Evolutionary conservation across 37 sponge, comb jelly and placozoan species (phyloP).

Genomic region (Hormiphora californensis): DNA sequence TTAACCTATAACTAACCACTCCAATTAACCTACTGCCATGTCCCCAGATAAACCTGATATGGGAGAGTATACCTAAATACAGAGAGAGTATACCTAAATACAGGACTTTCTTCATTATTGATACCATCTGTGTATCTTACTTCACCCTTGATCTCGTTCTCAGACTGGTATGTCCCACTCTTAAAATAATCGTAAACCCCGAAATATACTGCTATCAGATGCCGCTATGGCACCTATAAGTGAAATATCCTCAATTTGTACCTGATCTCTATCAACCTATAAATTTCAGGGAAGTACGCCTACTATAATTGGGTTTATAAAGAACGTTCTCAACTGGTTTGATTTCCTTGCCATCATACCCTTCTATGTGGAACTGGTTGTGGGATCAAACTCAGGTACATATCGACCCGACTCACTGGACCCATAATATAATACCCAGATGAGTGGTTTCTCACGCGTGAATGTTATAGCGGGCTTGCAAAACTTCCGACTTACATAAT

Average conservation of each 20-base stretch:
- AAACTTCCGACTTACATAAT: too few relatives aligned
- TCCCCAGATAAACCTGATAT: not conserved
- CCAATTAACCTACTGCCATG: too few relatives aligned
- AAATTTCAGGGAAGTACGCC: conserved; percentile 35
- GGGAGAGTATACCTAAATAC: conserved; percentile 10
- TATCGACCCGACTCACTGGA: not conserved
- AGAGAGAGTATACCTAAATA: not conserved
- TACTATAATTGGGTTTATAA: not conserved
- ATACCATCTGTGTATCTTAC: conserved; percentile 23
- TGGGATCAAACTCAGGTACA: conserved; percentile 7
- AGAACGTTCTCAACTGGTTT: conserved; percentile 20
- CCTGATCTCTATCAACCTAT: too few relatives aligned
- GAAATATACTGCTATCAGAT: too few relatives aligned
- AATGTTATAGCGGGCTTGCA: too few relatives aligned
- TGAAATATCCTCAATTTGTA: too few relatives aligned
- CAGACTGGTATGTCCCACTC: not conserved
- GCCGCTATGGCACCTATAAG: too few relatives aligned
- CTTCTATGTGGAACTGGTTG: conserved; percentile 10
- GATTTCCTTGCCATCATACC: conserved; percentile 4
- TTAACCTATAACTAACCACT: too few relatives aligned
- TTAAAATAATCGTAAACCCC: too few relatives aligned
- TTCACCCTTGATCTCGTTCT: conserved; percentile 4
- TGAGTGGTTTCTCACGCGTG: too few relatives aligned
- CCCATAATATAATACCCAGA: not conserved
- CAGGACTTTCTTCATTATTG: not conserved